These are phyloP conservation scores for Pteruthius melanotis DNA, from an alignment of 2,113 vertebrate species.

Conservation along the genomic window DNA sequence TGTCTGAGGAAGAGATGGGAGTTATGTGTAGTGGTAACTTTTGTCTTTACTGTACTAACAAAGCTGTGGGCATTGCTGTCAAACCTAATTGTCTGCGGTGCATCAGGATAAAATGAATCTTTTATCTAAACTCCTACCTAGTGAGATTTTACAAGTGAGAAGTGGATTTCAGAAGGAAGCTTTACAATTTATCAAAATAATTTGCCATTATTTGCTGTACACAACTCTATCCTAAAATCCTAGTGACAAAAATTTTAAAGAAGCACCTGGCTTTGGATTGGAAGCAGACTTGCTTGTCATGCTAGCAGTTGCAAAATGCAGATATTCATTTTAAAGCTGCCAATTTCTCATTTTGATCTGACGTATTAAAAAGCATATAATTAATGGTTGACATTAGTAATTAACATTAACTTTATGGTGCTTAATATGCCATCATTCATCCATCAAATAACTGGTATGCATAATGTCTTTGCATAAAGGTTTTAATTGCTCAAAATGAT, in stretches of 20 bases:
- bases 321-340: constrained; percentile 66
- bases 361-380: constrained; percentile 80
- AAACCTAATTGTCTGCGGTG: constrained; percentile 29
- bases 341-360: constrained; percentile 74
- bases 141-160: constrained; percentile 11
- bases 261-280: constrained; percentile 40
- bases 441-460: constrained; percentile 69
- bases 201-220: background rate
- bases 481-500: constrained; percentile 65
- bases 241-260: background rate
- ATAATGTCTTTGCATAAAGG: constrained; percentile 60
- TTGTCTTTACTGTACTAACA: constrained; percentile 64
- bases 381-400: constrained; percentile 82
- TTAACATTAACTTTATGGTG: constrained; percentile 81
- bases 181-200: background rate
- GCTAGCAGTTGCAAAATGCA: constrained; percentile 61
- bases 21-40: constrained; percentile 56
- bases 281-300: constrained; percentile 62
- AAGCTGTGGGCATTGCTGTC: constrained; percentile 57
- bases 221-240: background rate
- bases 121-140: background rate
- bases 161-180: background rate
- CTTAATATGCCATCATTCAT: constrained; percentile 79
- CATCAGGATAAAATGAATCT: constrained; percentile 23
- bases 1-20: constrained; percentile 66